phyloP scores from a whole-genome alignment of 2,113 vertebrate genomes.

The Pitta sordida region DNA sequence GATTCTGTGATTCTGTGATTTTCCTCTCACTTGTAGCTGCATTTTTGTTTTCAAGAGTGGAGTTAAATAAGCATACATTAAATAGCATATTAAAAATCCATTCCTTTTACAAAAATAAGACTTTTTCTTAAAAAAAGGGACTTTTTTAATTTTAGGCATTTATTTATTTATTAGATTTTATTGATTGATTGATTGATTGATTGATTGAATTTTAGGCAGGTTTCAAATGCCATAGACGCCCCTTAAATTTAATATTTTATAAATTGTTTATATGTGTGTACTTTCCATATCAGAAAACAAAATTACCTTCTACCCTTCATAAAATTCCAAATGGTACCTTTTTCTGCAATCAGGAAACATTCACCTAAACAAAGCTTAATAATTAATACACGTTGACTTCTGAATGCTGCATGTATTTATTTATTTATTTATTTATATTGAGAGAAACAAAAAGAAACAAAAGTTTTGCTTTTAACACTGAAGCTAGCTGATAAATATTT shows the following conservation, averaged over 20 bases:
- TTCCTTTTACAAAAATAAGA: conserved; percentile 9
- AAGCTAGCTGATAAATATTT: not conserved
- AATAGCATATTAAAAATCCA: conserved; percentile 15
- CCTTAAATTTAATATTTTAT: not conserved
- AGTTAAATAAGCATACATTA: conserved; percentile 2
- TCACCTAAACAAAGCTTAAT: not conserved
- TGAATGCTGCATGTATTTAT: not conserved
- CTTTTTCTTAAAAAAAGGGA: not conserved
- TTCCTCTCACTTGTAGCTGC: not conserved
- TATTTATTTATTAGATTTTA: no score
- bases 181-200: no score
- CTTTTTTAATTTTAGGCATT: no score
- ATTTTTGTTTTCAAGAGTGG: not conserved
- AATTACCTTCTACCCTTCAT: not conserved
- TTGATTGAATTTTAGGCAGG: not conserved
- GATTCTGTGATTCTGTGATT: no score
- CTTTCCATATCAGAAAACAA: not conserved
- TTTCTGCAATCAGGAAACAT: not conserved
- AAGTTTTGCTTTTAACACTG: not conserved
- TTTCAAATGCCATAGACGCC: not conserved
- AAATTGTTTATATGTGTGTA: not conserved
- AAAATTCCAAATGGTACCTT: not conserved
- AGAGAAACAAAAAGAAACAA: not conserved
- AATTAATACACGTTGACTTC: not conserved
- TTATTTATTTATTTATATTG: not conserved